Evolutionary conservation across 2,113 vertebrate species (phyloP).

Genomic region (Engraulis encrasicolus): DNA sequence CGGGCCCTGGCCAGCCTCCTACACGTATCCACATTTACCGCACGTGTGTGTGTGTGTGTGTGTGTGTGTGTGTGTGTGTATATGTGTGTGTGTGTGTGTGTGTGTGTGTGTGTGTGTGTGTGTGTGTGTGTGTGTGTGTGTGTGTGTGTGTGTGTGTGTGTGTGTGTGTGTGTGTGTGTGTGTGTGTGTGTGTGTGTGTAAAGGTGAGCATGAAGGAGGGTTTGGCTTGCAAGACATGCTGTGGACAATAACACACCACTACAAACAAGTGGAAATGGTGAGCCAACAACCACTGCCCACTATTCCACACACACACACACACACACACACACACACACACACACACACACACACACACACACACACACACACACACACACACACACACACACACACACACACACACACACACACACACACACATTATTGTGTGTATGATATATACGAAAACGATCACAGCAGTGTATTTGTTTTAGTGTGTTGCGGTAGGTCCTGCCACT

Average conservation of each 20-base stretch:
- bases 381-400: slow-evolving; percentile 1
- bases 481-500: not conserved
- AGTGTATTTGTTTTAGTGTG: not conserved
- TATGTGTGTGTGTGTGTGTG: not conserved
- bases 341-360: not conserved
- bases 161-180: not conserved
- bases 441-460: not conserved
- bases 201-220: slow-evolving; percentile 4
- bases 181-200: not conserved
- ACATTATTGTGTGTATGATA: not conserved
- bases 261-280: not conserved
- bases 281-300: not conserved
- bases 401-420: not conserved
- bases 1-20: too few species aligned
- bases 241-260: not conserved
- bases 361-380: not conserved
- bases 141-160: not conserved
- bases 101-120: not conserved
- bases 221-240: not conserved
- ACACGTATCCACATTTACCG: too few species aligned
- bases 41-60: not conserved
- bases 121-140: not conserved
- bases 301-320: not conserved
- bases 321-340: not conserved
- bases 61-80: too few species aligned